Evolutionary conservation across 2,888 invertebrate genomes (phyloP), one percentile per base, ranked within the genome.

Genomic region (Monopis laevigella): DNA sequence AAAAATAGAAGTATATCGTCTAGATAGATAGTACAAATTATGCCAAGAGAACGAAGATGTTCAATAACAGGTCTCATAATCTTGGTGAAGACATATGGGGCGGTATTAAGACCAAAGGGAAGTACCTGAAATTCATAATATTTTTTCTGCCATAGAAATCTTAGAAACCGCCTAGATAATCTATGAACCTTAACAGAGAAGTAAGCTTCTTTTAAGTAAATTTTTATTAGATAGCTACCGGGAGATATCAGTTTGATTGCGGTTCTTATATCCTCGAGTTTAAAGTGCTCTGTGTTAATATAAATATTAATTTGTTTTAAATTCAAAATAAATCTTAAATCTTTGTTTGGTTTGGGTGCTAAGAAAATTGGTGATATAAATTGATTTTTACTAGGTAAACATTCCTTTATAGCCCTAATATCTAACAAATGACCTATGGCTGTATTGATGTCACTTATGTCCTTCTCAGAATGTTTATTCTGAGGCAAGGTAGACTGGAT

Each of bases 241-340:
- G 17, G 34, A 14, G 18, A 36, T 6, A 44, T 28, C 13, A 44
- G 28, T 19, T 32, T 34, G 4, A 28, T 34, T 10, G 44, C 44
- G 2, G 44, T 44, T 24, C 43, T 43, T 10, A 43, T 29, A 24
- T 43, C 40, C 14, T 43, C 43, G n/a, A 43, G 19, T 21, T 43
- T 43, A 35, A 43, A 43, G 35, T 43, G 40, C 11, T 35, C 14
- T 1, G 26, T 34, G 8, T 40, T 18, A 28, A 43, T 40, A 10
- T 40, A 35, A 35, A 40, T 14, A 24, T 40, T 13, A 11, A 2
- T 24, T 39, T 21, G 34, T 43, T 43, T 43, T 21, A 43, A 35
- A 18, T 40, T 43, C 10, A 43, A 19, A 18, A 43, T 43, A 13
- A 43, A 27, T 8, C 43, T 12, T 13, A 24, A 32, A 17, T 38